Base-by-base conservation (phyloP, 2,797 vertebrate species). In the Pangasius mekongensis region DNA sequence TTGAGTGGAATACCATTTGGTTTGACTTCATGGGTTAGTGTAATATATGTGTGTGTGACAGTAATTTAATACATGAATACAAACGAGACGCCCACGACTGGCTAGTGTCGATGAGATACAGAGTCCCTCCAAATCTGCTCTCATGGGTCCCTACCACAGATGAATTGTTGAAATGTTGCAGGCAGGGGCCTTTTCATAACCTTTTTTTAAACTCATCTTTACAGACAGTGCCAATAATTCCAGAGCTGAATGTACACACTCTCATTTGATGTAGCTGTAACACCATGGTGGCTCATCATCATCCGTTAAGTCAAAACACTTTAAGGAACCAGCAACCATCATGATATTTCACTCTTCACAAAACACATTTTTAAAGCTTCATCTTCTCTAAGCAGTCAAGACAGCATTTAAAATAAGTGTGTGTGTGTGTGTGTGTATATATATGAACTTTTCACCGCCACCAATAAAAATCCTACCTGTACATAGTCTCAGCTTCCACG, bases 401-500 rank as follows among this genome's bases (percentile, higher is more conserved):
- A 2, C 20, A 7, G 9, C 69, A 24, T 18, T 52, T 30, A 30
- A 76, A 16, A 74, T 74, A 7, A 20, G 7, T 54, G 27, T 54
- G 30, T 30, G 67, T 14, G n/a, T 82, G 43, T 27, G 71, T 13
- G n/a, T 67, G 13, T 33, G 62, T n/a, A 7, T 52, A 74, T 43
- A 13, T 39, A 3, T 39, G 24, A 52, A 77, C 47, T 27, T 77
- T 52, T n/a, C 5, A 78, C 14, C 2, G 3, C 4, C 36, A 36
- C 7, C 47, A 30, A 24, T 30, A 62, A 47, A 14, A 73, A 89
- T 74, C 33, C 54, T 93, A 99, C 99, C 99, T 98, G 97, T 99
- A 99, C 99, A 99, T 99, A 52, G 99, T 99, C 95, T 99, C 98
- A 0, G 99, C 99, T 96, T 99, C 99, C 5, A 99, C 98, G 80